Percentiles rank a stretch among this genome's conserved stretches.
Conservation (phyloP, 1,140 invertebrate genomes). For the Panulirus ornatus region DNA sequence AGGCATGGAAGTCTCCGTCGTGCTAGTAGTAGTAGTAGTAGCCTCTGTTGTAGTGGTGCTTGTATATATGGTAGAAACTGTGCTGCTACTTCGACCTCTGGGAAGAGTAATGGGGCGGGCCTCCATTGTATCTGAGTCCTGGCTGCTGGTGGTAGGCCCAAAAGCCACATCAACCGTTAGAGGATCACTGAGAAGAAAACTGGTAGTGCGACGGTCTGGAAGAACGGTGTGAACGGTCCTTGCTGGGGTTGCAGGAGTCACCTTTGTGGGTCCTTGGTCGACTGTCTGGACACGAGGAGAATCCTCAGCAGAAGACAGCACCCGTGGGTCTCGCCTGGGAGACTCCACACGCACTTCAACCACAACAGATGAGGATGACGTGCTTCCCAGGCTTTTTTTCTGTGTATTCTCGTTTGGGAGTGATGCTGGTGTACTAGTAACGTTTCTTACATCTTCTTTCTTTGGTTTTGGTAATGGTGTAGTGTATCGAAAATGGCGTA, state of each 20-base stretch:
- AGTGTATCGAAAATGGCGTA: constrained; percentile 12
- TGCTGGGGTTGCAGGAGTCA: background rate
- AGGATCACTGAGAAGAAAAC: constrained; percentile 35
- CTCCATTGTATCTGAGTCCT: no score
- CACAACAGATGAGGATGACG: constrained; percentile 54
- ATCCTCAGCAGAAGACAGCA: background rate
- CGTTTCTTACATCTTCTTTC: background rate
- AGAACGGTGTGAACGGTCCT: background rate
- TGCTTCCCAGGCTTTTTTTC: constrained; percentile 24
- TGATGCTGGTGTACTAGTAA: background rate
- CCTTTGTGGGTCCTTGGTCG: background rate
- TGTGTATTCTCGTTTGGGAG: constrained; percentile 5
- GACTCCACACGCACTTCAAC: constrained; percentile 56
- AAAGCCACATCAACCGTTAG: constrained; percentile 11
- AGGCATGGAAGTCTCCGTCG: background rate
- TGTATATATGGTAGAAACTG: no score
- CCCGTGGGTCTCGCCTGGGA: constrained; percentile 11
- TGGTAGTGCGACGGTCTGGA: constrained; percentile 2
- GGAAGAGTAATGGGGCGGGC: background rate
- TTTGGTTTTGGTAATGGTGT: constrained; percentile 12
- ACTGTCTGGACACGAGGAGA: background rate
- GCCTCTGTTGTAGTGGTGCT: background rate
- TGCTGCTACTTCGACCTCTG: no score
- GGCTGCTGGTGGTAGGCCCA: background rate
- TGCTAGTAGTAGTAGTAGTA: background rate